Percentiles rank a stretch among this genome's conserved stretches.
Evolutionary conservation across 2,888 invertebrate genomes (phyloP).

Genomic region (Oligia latruncula): DNA sequence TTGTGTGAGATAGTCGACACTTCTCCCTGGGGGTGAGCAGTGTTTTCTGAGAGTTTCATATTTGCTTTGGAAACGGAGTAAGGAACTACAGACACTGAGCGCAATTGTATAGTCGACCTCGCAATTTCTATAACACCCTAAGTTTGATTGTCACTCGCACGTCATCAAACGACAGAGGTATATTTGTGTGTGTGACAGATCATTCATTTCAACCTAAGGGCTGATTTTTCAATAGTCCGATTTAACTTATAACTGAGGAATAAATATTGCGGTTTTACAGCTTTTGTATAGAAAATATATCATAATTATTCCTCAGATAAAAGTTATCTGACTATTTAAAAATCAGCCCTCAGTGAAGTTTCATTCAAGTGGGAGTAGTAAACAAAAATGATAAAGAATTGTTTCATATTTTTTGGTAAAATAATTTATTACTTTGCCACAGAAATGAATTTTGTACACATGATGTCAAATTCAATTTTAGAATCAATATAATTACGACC

Average conservation of each 20-base stretch:
- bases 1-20: constrained; percentile 15
- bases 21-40: neutral
- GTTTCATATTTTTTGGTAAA: neutral
- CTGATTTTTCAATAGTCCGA: neutral
- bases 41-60: neutral
- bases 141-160: neutral
- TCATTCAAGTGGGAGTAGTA: neutral
- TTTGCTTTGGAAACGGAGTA: constrained; percentile 6
- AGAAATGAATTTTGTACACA: neutral
- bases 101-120: neutral
- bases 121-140: neutral
- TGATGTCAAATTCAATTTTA: neutral
- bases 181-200: neutral
- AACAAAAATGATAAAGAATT: neutral
- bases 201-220: neutral
- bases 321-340: no score
- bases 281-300: no score
- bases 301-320: no score
- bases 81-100: neutral
- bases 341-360: no score
- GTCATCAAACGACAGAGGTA: no score
- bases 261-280: no score
- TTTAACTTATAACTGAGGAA: no score
- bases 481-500: no score
- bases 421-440: no score